Base-by-base conservation (phyloP, 2,797 vertebrate species). In the Enteromius anoplus region DNA sequence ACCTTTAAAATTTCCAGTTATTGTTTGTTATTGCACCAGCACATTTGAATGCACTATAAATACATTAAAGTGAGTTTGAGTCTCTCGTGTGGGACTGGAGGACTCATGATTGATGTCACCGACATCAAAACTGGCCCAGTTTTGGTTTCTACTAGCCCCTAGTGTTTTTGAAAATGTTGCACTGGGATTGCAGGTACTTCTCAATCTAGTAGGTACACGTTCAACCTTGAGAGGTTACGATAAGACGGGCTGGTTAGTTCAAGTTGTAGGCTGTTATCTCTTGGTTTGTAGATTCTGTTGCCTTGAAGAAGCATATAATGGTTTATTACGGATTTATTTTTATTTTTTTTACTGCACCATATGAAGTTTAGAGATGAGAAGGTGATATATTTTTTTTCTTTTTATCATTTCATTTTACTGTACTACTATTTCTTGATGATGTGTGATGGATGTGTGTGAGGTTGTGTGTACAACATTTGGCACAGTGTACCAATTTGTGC, bases 401-500 rank as follows among this genome's bases (percentile, higher is more conserved):
- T 51, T 58, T 23, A 45, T 62, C 45, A 82, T 89, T 75, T 80
- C 62, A 83, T 90, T 90, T 70, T 91, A 93, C 91, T 93, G 92
- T 92, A 93, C 90, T 88, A 83, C 89, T 93, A 86, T 86, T 73
- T 92, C 85, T 89, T 78, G 32, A 69, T 87, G 62, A 84, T 86
- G 89, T 70, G 65, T 87, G 75, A 71, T 85, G 12, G 75, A 70
- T 85, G 58, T 72, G 88, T 85, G 66, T 88, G 40, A 76, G n/a
- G 32, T 23, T 86, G 80, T 88, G 14, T 81, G 29, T 78, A 84
- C 88, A 83, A 73, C 32, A 80, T 90, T 90, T 92, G 83, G 75
- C 89, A 91, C 91, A 89, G 75, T 86, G 89, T 89, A 90, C 91
- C 88, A 84, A 85, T 90, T 85, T 91, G 91, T 93, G 92, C 93